Conservation (phyloP, 2,113 vertebrate species). For the Sylvicapra grimmia region DNA sequence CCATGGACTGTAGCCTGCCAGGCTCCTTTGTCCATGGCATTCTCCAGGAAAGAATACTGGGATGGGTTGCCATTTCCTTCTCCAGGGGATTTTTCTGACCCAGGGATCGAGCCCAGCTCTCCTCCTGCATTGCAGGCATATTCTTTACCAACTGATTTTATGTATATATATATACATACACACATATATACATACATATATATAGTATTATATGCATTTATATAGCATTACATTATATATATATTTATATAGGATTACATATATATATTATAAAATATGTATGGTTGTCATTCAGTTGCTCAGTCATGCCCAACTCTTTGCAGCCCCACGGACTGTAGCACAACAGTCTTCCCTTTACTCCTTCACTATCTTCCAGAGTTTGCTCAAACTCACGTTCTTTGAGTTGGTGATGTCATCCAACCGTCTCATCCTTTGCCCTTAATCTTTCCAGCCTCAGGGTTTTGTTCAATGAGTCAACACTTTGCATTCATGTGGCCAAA, state of each 20-base stretch:
- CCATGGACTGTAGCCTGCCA: not conserved
- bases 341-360: not conserved
- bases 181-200: not conserved
- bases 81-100: not conserved
- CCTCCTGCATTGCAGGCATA: not conserved
- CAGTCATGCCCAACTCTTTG: not conserved
- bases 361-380: not conserved
- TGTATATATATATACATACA: too few species aligned
- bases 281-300: not conserved
- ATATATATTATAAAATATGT: not conserved
- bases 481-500: not conserved
- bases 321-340: not conserved
- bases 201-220: not conserved
- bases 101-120: not conserved
- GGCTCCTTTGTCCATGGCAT: not conserved
- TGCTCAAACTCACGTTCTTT: not conserved
- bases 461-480: not conserved
- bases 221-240: not conserved
- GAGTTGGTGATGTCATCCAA: not conserved
- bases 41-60: not conserved
- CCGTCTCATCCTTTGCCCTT: not conserved
- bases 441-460: not conserved
- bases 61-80: not conserved
- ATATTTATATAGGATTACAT: not conserved
- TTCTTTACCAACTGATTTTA: not conserved